Percentiles rank a stretch among this genome's conserved stretches.
Evolutionary conservation across 37 sponge, comb jelly and placozoan species (phyloP).

Genomic region (Cladorhizidae sp.): DNA sequence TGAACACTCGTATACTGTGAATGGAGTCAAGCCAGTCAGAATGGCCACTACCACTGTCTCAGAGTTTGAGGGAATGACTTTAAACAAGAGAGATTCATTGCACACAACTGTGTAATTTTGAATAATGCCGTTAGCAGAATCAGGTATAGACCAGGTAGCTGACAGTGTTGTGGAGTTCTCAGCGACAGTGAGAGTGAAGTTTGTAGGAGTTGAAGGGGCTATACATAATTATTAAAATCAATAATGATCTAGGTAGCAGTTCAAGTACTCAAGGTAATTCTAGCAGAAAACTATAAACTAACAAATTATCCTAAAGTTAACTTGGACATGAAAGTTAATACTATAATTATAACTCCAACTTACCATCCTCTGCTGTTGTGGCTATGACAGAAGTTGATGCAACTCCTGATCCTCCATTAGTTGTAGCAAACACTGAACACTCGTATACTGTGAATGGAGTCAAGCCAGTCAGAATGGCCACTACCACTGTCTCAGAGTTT

Average conservation of each 20-base stretch:
- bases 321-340: too few species aligned
- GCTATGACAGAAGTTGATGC: slow-evolving; percentile 4
- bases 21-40: slow-evolving; percentile 38
- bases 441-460: slow-evolving; percentile 52
- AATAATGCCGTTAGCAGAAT: slow-evolving; percentile 45
- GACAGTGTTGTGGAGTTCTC: not conserved
- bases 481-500: too few species aligned
- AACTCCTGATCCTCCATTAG: slow-evolving; percentile 48
- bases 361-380: slow-evolving; percentile 44
- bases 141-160: slow-evolving; percentile 30
- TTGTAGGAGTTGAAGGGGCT: not conserved
- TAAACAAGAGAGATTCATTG: not conserved
- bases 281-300: too few species aligned
- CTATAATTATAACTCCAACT: too few species aligned
- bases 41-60: not conserved
- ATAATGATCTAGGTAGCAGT: too few species aligned
- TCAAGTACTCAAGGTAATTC: too few species aligned
- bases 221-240: too few species aligned
- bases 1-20: slow-evolving; percentile 46
- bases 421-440: slow-evolving; percentile 55
- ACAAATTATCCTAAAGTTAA: too few species aligned
- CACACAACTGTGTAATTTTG: slow-evolving; percentile 36
- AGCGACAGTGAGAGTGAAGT: not conserved
- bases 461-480: slow-evolving; percentile 31
- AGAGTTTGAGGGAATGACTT: too few species aligned